Conservation (phyloP, 23 tunicate genomes). For the Pegea sp. region DNA sequence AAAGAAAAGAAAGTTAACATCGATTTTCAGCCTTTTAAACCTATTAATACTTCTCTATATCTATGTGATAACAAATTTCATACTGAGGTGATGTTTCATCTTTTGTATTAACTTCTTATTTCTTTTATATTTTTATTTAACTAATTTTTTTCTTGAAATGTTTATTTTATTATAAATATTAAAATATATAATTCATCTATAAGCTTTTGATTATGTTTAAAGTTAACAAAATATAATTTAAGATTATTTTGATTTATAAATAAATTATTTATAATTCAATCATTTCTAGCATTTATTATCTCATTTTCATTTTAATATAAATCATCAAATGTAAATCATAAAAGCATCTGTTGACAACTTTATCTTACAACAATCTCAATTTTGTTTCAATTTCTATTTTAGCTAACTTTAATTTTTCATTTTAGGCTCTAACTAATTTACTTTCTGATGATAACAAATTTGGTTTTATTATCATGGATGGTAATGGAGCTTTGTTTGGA, state of each 20-base stretch:
- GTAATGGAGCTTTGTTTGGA: constrained; percentile 94
- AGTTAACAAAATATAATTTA: no score
- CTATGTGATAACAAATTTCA: constrained; percentile 96
- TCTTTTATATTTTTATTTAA: neutral
- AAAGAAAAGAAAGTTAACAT: constrained; percentile 96
- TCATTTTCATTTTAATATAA: neutral
- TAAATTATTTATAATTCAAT: no score
- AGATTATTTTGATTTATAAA: no score
- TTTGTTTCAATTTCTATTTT: no score
- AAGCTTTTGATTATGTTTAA: no score
- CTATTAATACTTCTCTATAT: constrained; percentile 89
- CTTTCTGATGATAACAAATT: constrained; percentile 92
- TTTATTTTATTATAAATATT: neutral
- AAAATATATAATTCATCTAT: neutral
- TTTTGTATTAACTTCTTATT: neutral
- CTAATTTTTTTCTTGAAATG: neutral
- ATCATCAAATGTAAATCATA: neutral
- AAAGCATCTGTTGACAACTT: neutral
- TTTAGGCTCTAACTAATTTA: constrained; percentile 61
- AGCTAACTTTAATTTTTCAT: no score
- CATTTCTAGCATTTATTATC: no score
- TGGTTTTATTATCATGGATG: constrained; percentile 96
- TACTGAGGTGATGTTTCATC: constrained; percentile 23
- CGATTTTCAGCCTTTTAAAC: constrained; percentile 98
- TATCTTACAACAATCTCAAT: neutral